Evolutionary conservation across 1,140 invertebrate genomes (phyloP).

Genomic region (Lepidurus packardi): DNA sequence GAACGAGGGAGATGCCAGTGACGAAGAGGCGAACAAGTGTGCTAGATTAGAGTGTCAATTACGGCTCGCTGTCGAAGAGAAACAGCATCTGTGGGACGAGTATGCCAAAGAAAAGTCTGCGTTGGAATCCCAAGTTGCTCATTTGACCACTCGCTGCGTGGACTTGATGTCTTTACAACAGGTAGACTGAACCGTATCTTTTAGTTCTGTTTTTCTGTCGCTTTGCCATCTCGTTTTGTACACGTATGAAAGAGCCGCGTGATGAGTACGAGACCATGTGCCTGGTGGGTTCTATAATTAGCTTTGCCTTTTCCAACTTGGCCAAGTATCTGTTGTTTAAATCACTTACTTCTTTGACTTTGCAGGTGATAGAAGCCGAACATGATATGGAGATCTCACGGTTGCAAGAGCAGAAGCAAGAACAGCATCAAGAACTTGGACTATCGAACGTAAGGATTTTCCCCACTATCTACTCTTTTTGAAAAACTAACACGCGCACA

Average conservation of each 20-base stretch:
- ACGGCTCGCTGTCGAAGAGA: background rate
- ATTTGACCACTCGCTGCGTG: background rate
- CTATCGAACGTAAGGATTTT: background rate
- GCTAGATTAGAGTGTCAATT: background rate
- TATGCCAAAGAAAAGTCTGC: background rate
- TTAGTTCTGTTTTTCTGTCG: background rate
- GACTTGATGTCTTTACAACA: background rate
- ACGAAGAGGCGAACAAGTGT: background rate
- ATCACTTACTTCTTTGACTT: constrained; percentile 28
- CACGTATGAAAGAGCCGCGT: background rate
- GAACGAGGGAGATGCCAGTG: background rate
- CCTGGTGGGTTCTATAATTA: constrained; percentile 15
- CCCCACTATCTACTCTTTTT: background rate
- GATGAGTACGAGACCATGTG: background rate
- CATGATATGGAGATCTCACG: constrained; percentile 35
- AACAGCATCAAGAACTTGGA: constrained; percentile 28
- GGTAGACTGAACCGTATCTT: background rate
- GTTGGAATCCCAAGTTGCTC: background rate
- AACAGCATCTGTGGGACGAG: background rate
- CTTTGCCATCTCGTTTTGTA: background rate
- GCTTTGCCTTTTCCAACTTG: background rate
- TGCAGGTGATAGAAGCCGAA: constrained; percentile 35
- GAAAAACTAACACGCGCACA: background rate
- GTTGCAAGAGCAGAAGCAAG: background rate
- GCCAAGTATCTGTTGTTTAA: background rate